Evolutionary conservation across 1,140 invertebrate genomes (phyloP).

Genomic region (Drosophila hydei): DNA sequence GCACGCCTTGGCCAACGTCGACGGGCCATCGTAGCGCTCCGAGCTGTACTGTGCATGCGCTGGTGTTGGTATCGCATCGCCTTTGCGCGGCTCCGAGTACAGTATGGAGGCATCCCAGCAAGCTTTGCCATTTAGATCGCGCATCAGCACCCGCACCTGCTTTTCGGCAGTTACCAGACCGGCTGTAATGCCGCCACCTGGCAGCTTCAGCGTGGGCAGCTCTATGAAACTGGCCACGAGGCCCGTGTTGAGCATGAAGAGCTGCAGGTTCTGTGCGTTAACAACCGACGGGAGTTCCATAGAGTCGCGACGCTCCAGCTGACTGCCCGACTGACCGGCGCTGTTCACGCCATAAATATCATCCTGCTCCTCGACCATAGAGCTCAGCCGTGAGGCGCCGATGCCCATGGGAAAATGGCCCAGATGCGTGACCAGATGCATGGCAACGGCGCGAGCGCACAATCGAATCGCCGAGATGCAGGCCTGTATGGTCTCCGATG

Average conservation of each 20-base stretch:
- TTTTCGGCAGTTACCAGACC: slow-evolving; percentile 87
- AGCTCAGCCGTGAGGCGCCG: slow-evolving; percentile 90
- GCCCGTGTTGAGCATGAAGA: slow-evolving; percentile 93
- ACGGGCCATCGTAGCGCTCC: slow-evolving; percentile 41
- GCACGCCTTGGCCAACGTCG: background rate
- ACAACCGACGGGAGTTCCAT: slow-evolving; percentile 84
- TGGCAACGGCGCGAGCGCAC: slow-evolving; percentile 89
- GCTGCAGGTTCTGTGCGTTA: slow-evolving; percentile 93
- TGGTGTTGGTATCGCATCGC: slow-evolving; percentile 27
- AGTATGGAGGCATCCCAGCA: slow-evolving; percentile 97
- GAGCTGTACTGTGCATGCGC: slow-evolving; percentile 34
- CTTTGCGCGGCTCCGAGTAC: slow-evolving; percentile 88
- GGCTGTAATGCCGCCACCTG: slow-evolving; percentile 93
- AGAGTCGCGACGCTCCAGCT: slow-evolving; percentile 67
- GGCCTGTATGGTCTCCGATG: slow-evolving; percentile 84
- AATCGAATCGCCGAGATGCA: slow-evolving; percentile 86
- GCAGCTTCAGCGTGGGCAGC: slow-evolving; percentile 92
- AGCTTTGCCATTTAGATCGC: slow-evolving; percentile 97
- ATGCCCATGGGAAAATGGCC: slow-evolving; percentile 95
- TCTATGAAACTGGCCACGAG: slow-evolving; percentile 96
- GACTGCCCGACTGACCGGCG: slow-evolving; percentile 6
- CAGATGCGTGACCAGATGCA: slow-evolving; percentile 93
- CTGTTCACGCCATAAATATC: slow-evolving; percentile 86
- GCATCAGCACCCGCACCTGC: slow-evolving; percentile 93
- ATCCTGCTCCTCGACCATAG: slow-evolving; percentile 95